These are phyloP conservation scores for Schizothorax lantsangensis DNA, from an alignment of 2,797 vertebrate species.

Conservation along the genomic window DNA sequence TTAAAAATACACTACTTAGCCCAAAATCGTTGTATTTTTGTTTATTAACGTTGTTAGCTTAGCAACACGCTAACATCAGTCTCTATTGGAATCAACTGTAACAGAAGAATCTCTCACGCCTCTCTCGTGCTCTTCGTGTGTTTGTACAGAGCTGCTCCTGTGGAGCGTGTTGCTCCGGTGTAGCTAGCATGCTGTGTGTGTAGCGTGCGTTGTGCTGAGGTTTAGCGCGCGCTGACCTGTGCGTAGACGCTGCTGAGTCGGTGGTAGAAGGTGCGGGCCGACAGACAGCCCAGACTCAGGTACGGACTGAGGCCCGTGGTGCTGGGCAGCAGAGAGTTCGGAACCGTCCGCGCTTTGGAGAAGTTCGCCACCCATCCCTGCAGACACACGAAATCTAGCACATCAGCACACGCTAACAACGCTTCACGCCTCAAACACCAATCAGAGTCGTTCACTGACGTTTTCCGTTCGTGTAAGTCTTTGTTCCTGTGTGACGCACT, in stretches of 20 bases:
- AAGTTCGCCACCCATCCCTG: constrained; percentile 60
- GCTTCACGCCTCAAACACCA: too few species aligned
- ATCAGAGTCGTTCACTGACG: too few species aligned
- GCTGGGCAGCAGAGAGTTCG: constrained; percentile 62
- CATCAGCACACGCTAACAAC: neutral
- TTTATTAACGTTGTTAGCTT: neutral
- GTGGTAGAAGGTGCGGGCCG: constrained; percentile 61
- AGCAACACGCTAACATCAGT: neutral
- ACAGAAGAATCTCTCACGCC: too few species aligned
- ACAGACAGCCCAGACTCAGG: constrained; percentile 61
- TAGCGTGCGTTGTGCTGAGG: too few species aligned
- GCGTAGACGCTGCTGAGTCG: constrained; percentile 57
- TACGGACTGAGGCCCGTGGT: constrained; percentile 64
- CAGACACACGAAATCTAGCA: neutral
- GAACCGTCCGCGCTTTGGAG: constrained; percentile 57
- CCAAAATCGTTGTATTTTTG: neutral
- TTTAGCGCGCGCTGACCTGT: constrained; percentile 46
- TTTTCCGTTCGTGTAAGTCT: too few species aligned
- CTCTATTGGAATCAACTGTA: neutral
- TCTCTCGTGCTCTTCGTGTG: too few species aligned
- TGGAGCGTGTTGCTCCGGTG: neutral
- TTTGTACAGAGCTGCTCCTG: too few species aligned
- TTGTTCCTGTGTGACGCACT: too few species aligned
- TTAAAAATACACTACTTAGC: neutral
- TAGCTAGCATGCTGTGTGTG: neutral